Percentiles rank a stretch among this genome's conserved stretches.
phyloP scores from a whole-genome alignment of 2,888 invertebrate genomes.

The Callyntrura guangdongensis region DNA sequence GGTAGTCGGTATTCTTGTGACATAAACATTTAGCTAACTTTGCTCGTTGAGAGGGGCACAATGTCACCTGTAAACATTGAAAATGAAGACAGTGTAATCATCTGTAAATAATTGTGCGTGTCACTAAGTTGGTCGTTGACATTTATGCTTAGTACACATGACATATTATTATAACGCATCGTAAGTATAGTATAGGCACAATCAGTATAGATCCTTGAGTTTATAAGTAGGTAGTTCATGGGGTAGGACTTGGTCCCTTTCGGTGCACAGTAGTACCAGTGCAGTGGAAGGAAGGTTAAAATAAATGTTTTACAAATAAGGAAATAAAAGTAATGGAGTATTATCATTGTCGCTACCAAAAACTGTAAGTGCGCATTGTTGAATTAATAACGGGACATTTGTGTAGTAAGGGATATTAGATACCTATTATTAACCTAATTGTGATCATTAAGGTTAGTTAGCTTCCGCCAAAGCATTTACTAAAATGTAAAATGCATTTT shows the following conservation, averaged over 20 bases:
- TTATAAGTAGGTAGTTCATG: too few species aligned
- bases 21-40: conserved; percentile 23
- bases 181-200: neutral
- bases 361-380: conserved; percentile 23
- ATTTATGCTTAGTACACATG: too few species aligned
- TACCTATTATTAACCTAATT: conserved; percentile 47
- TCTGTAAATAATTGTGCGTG: neutral
- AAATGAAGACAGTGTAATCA: neutral
- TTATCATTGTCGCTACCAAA: neutral
- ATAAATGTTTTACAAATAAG: neutral
- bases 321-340: conserved; percentile 8
- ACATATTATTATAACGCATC: too few species aligned
- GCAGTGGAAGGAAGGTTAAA: too few species aligned
- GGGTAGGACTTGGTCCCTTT: neutral
- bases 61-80: neutral
- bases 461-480: neutral
- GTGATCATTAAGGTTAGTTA: conserved; percentile 55
- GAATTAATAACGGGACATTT: neutral
- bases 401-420: conserved; percentile 15
- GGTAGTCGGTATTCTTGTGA: neutral
- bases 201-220: neutral
- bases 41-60: neutral
- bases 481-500: conserved; percentile 12
- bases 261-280: neutral
- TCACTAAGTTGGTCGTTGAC: conserved; percentile 22